Evolutionary conservation across 30 jellyfish, hydroid and myxozoan genomes (phyloP).

Genomic region (Aurelia sp.): DNA sequence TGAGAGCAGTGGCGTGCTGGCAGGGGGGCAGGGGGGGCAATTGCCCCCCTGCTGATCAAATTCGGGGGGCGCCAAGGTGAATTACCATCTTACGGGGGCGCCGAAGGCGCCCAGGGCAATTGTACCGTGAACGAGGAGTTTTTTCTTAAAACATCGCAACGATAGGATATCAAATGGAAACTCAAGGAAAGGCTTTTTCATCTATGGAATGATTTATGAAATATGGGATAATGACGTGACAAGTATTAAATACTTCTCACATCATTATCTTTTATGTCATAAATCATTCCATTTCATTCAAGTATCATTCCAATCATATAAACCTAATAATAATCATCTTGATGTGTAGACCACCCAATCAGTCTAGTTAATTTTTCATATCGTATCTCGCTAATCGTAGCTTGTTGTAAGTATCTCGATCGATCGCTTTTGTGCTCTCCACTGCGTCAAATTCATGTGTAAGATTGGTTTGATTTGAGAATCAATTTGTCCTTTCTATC

Average conservation of each 20-base stretch:
- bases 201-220: too few species aligned
- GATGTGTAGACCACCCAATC: too few species aligned
- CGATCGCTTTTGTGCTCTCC: neutral
- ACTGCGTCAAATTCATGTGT: neutral
- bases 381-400: too few species aligned
- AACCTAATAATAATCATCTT: too few species aligned
- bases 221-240: too few species aligned
- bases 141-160: neutral
- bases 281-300: too few species aligned
- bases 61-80: slow-evolving; percentile 1
- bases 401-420: too few species aligned
- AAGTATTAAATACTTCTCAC: neutral
- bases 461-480: neutral
- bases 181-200: neutral
- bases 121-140: neutral
- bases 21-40: slow-evolving; percentile 13
- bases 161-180: neutral
- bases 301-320: too few species aligned
- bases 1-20: neutral
- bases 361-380: too few species aligned
- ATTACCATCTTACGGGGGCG: neutral
- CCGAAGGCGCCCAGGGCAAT: neutral
- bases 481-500: neutral
- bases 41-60: neutral
- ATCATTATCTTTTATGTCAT: too few species aligned